Evolutionary conservation across 2,797 vertebrate genomes (phyloP), one percentile per base, ranked within the genome.

Genomic region (Chaenodraco wilsoni): DNA sequence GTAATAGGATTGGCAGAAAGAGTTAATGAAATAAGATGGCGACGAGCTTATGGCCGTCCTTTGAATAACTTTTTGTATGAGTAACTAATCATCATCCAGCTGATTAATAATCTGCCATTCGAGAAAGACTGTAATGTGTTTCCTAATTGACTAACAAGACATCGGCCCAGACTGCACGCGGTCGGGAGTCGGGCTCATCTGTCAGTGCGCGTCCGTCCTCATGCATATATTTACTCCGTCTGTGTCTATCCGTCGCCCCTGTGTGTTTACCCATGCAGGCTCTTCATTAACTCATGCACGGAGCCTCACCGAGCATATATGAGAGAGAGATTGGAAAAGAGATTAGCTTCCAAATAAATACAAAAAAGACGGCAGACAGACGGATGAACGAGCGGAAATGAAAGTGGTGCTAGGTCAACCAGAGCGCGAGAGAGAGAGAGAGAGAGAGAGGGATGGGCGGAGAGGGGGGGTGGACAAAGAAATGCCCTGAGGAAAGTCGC

Each of bases 341-440:
- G 76, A 90, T 82, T 85, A 81, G 56, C n/a, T 10, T 13, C 4
- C 45, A 9, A 14, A 3, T 4, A 5, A 37, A 16, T n/a, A 48
- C 46, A 78, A 86, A 80, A 83, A 81, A 87, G 54, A 70, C 1
- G 40, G 65, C 57, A 27, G 79, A 82, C 73, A 72, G 84, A 79
- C 23, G 14, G 74, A 81, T 67, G 77, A 76, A 81, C 21, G 13
- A 78, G 83, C 79, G 83, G 88, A 91, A 88, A 91, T 87, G 81
- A 88, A 88, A 82, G 62, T 73, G 81, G 62, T 84, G 83, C 74
- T 85, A 79, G 85, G 85, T 89, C 86, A 89, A 82, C 82, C 82
- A 84, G 64, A 84, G 78, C 78, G 65, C 33, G 51, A 37, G 65
- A 65, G 74, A 57, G 59, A 21, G 74, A 73, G 69, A 60, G n/a